These are phyloP conservation scores for Cercopithecus mona DNA, from an alignment of 2,113 vertebrate genomes.

Conservation along the genomic window DNA sequence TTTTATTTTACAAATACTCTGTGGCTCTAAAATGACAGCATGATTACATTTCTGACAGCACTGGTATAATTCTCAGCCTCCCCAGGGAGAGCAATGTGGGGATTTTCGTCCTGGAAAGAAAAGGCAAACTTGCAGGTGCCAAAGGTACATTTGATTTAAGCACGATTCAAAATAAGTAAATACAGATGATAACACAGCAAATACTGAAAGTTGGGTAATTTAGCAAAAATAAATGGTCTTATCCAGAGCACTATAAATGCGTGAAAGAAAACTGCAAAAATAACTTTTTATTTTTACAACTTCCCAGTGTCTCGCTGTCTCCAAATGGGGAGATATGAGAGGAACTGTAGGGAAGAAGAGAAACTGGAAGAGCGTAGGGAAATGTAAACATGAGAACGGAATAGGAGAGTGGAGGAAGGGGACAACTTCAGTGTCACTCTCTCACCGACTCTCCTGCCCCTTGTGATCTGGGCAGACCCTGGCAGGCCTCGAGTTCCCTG, in stretches of 20 bases:
- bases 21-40: not conserved
- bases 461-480: not conserved
- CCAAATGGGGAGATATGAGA: not conserved
- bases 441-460: not conserved
- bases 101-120: not conserved
- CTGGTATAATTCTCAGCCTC: not conserved
- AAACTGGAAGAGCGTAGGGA: not conserved
- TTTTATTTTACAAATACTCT: slow-evolving; percentile 64
- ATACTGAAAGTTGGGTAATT: slow-evolving; percentile 9
- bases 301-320: not conserved
- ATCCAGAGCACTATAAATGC: not conserved
- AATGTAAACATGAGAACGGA: slow-evolving; percentile 3
- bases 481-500: not conserved
- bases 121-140: not conserved
- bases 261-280: slow-evolving; percentile 31
- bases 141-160: not conserved
- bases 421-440: not conserved
- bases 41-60: slow-evolving; percentile 28
- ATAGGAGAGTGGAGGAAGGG: not conserved
- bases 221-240: slow-evolving; percentile 15
- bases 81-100: not conserved
- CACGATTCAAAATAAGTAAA: not conserved
- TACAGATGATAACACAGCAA: not conserved
- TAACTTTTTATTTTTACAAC: slow-evolving; percentile 25
- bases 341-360: not conserved